Conservation (phyloP, 2,888 invertebrate species). For the Arrhopalites spinosus region DNA sequence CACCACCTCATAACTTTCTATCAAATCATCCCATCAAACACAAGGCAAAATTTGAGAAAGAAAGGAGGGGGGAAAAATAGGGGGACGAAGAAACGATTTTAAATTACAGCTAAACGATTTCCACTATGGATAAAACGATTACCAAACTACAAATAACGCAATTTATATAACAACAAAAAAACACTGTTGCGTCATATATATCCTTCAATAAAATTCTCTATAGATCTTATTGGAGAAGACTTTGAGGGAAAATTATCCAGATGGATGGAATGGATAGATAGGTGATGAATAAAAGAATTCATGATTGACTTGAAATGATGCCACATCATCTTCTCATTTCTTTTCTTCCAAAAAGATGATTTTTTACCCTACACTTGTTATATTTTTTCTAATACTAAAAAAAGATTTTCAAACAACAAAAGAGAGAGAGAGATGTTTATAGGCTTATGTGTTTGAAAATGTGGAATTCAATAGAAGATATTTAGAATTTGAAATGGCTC, state of each 20-base stretch:
- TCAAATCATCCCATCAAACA: no score
- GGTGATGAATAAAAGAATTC: no score
- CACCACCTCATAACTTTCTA: neutral
- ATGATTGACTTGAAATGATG: no score
- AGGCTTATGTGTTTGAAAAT: no score
- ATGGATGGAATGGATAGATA: no score
- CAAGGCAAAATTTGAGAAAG: neutral
- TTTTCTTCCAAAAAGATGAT: no score
- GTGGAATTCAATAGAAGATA: conserved; percentile 10
- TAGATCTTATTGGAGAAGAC: no score
- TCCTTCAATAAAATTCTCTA: neutral
- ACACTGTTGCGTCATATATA: neutral
- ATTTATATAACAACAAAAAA: neutral
- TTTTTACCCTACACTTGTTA: no score
- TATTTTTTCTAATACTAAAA: neutral
- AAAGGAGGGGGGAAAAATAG: neutral
- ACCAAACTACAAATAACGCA: neutral
- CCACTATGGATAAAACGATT: conserved; percentile 3
- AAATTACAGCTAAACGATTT: conserved; percentile 4
- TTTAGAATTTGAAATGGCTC: conserved; percentile 1
- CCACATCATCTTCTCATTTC: no score
- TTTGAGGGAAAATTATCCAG: no score
- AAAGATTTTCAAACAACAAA: neutral
- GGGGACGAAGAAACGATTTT: neutral
- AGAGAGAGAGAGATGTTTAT: neutral